Evolutionary conservation across 2,797 vertebrate species (phyloP).

Genomic region (Enteromius unitaeniatus): DNA sequence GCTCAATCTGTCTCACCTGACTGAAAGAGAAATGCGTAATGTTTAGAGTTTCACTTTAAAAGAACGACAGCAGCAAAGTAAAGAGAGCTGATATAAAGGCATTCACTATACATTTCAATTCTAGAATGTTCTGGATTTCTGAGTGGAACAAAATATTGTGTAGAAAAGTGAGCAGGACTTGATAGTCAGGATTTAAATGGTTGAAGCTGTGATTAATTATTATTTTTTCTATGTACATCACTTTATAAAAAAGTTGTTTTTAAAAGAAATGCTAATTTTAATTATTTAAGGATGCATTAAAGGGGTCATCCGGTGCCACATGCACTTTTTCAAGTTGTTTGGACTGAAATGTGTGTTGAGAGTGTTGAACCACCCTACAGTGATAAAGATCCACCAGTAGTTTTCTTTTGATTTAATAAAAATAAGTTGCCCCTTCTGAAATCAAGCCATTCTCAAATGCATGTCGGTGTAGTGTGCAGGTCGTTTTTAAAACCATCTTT

Average conservation of each 20-base stretch:
- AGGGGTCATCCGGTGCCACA: too few species aligned
- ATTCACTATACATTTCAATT: not conserved
- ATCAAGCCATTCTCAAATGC: too few species aligned
- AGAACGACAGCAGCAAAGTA: not conserved
- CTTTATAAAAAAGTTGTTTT: not conserved
- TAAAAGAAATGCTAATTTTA: not conserved
- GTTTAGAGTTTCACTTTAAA: not conserved
- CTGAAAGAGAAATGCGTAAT: constrained; percentile 3
- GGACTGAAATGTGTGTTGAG: too few species aligned
- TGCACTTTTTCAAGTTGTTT: too few species aligned
- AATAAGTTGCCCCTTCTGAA: too few species aligned
- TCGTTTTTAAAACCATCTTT: too few species aligned
- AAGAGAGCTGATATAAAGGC: not conserved
- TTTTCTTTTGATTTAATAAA: too few species aligned
- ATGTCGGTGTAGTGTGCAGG: too few species aligned
- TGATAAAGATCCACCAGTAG: too few species aligned
- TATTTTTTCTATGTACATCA: not conserved
- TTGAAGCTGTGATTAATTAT: not conserved
- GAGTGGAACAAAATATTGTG: not conserved
- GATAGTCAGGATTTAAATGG: not conserved
- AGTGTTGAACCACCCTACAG: too few species aligned
- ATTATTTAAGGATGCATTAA: not conserved
- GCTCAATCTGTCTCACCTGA: not conserved
- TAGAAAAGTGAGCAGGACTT: not conserved
- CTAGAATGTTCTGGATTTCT: not conserved